Evolutionary conservation across 2,888 invertebrate genomes (phyloP).

Genomic region (Drosophila percnosoma): DNA sequence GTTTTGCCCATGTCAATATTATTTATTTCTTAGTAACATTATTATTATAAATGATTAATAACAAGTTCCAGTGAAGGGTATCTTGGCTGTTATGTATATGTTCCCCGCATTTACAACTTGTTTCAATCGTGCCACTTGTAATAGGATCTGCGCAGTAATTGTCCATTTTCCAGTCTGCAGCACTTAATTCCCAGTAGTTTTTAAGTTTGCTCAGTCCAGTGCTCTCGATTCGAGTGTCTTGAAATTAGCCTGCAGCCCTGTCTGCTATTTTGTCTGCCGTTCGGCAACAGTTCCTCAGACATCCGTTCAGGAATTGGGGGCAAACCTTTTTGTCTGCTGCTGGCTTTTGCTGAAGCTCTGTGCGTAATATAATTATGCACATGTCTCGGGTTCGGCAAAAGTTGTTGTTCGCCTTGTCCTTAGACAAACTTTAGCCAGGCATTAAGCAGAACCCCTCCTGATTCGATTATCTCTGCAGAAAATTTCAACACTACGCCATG

Average conservation of each 20-base stretch:
- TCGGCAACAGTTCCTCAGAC: slow-evolving; percentile 53
- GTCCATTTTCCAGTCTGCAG: slow-evolving; percentile 67
- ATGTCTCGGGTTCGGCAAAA: slow-evolving; percentile 58
- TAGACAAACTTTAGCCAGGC: slow-evolving; percentile 69
- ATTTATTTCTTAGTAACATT: background rate
- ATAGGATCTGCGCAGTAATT: slow-evolving; percentile 56
- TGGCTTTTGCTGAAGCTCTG: slow-evolving; percentile 19
- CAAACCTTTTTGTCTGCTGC: slow-evolving; percentile 36
- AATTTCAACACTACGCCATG: slow-evolving; percentile 46
- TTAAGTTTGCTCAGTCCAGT: slow-evolving; percentile 7
- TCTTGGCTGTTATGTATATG: background rate
- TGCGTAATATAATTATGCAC: slow-evolving; percentile 69
- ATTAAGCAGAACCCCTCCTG: slow-evolving; percentile 55
- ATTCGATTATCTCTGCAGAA: slow-evolving; percentile 67
- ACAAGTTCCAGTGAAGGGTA: background rate
- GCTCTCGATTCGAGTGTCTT: slow-evolving; percentile 20
- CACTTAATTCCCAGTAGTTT: slow-evolving; percentile 52
- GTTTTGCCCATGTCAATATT: background rate
- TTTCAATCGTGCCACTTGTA: slow-evolving; percentile 16
- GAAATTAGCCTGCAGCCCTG: slow-evolving; percentile 49
- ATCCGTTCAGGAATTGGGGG: slow-evolving; percentile 16
- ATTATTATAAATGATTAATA: background rate
- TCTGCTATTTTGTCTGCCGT: slow-evolving; percentile 58
- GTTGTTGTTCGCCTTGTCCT: slow-evolving; percentile 51
- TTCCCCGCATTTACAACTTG: background rate